A percentile compares a stretch with the other conserved stretches of the same genome.
These are phyloP conservation scores for Semaprochilodus insignis DNA, from an alignment of 2,797 vertebrate genomes.

Conservation along the genomic window DNA sequence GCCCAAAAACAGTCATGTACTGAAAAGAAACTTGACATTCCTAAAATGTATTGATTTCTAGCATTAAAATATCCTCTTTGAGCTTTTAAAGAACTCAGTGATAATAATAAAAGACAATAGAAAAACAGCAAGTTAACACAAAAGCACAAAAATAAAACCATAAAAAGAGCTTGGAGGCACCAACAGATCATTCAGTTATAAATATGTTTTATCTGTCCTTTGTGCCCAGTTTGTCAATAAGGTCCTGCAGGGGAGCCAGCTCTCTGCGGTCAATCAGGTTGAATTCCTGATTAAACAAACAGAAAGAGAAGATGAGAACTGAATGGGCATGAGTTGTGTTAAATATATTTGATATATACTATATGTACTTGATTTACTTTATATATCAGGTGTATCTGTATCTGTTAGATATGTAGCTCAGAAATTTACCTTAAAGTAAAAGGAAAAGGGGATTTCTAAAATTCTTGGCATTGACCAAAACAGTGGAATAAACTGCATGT, in stretches of 20 bases:
- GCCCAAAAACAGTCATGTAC: not conserved
- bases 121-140: not conserved
- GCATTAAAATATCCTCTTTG: not conserved
- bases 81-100: not conserved
- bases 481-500: too few species aligned
- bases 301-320: not conserved
- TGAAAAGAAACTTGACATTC: not conserved
- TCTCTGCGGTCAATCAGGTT: slow-evolving; percentile 94
- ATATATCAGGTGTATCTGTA: not conserved
- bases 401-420: not conserved
- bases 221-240: slow-evolving; percentile 95
- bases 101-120: not conserved
- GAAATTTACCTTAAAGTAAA: too few species aligned
- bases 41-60: slow-evolving; percentile 3
- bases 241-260: slow-evolving; percentile 93
- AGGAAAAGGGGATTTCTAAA: too few species aligned
- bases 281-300: slow-evolving; percentile 84
- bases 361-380: not conserved
- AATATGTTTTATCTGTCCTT: slow-evolving; percentile 90
- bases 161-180: slow-evolving; percentile 29
- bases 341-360: not conserved
- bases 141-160: not conserved
- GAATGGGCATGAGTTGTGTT: not conserved
- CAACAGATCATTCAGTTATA: slow-evolving; percentile 2
- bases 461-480: too few species aligned